A percentile compares a stretch with the other conserved stretches of the same genome.
Evolutionary conservation across 2,113 vertebrate species (phyloP).

Genomic region (Pleuronectes platessa): DNA sequence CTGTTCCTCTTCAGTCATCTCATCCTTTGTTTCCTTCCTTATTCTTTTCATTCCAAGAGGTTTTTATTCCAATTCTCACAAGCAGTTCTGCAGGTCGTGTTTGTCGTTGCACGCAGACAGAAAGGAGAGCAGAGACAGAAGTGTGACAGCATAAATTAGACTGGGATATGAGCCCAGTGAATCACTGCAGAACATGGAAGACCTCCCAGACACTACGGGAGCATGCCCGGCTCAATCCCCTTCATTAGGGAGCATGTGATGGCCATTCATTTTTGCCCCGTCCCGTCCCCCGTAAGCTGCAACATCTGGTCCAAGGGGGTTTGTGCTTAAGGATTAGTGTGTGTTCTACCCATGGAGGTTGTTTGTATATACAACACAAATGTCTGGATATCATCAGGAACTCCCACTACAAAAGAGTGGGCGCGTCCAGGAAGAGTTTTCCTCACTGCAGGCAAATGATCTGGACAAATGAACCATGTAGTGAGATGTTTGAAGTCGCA

Average conservation of each 20-base stretch:
- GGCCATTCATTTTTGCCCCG: conserved; percentile 48
- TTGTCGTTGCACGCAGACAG: conserved; percentile 35
- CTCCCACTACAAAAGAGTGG: conserved; percentile 30
- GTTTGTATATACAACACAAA: conserved; percentile 68
- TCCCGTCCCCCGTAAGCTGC: conserved; percentile 62
- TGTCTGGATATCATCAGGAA: conserved; percentile 57
- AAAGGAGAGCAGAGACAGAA: conserved; percentile 34
- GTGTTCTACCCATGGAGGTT: conserved; percentile 52
- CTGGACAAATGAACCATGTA: not conserved
- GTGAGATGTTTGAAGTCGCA: not conserved
- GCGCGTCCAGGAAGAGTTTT: not conserved
- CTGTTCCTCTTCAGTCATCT: conserved; percentile 18
- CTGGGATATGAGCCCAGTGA: conserved; percentile 46
- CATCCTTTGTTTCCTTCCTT: not conserved
- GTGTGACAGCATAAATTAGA: conserved; percentile 47
- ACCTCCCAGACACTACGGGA: conserved; percentile 42
- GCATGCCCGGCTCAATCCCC: conserved; percentile 36
- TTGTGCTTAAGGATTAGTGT: conserved; percentile 65
- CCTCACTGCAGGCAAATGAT: not conserved
- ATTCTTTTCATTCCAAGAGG: not conserved
- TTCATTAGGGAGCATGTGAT: conserved; percentile 65
- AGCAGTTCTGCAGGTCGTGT: conserved; percentile 25
- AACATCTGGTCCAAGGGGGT: conserved; percentile 74
- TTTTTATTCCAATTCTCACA: conserved; percentile 37
- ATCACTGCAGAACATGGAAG: conserved; percentile 26